phyloP scores from a whole-genome alignment of 1,140 invertebrate species.

The Drosophila elegans region DNA sequence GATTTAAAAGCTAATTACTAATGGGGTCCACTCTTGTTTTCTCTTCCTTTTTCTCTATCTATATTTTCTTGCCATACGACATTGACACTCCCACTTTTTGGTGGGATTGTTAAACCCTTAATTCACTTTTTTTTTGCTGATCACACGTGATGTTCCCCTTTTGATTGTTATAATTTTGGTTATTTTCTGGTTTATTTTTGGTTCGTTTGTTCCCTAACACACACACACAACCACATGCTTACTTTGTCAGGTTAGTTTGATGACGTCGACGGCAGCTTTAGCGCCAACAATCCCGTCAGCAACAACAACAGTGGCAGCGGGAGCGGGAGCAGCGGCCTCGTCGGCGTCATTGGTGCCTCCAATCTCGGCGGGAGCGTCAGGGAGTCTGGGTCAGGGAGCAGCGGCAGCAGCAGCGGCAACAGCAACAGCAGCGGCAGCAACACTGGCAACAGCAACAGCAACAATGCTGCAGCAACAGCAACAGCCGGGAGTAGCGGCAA shows the following conservation, averaged over 20 bases:
- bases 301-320: conserved; percentile 12
- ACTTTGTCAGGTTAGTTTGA: conserved; percentile 94
- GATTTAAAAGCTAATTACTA: conserved; percentile 22
- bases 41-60: conserved; percentile 11
- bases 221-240: conserved; percentile 87
- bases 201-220: conserved; percentile 76
- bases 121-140: background rate
- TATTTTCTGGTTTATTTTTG: conserved; percentile 39
- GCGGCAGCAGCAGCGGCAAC: background rate
- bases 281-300: conserved; percentile 43
- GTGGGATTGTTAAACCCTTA: background rate
- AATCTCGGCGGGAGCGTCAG: conserved; percentile 19
- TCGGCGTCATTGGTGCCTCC: conserved; percentile 24
- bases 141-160: conserved; percentile 1
- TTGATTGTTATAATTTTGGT: conserved; percentile 56
- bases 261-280: conserved; percentile 88
- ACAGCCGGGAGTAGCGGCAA: conserved; percentile 49
- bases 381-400: conserved; percentile 19
- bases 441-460: conserved; percentile 38
- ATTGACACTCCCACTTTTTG: background rate
- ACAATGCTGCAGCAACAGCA: conserved; percentile 46
- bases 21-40: conserved; percentile 24
- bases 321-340: conserved; percentile 12
- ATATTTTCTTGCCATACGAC: conserved; percentile 1
- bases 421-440: conserved; percentile 23